Conservation (phyloP, 2,888 invertebrate species). For the Aleiodes testaceus region DNA sequence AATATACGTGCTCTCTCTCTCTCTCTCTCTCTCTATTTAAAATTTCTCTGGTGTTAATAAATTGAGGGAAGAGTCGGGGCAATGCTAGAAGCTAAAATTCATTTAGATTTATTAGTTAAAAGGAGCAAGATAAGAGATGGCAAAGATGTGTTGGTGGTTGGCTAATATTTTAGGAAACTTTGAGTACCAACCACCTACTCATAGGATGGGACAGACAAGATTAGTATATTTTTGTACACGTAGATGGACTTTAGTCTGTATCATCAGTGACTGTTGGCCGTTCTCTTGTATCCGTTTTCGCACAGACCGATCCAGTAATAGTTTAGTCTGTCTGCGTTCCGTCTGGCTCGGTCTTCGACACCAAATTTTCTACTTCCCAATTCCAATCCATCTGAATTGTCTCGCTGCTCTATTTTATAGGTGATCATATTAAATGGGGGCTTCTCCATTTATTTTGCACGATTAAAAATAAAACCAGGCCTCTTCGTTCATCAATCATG, state of each 20-base stretch:
- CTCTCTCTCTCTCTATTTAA: conserved; percentile 46
- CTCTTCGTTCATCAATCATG: conserved; percentile 1
- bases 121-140: background rate
- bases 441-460: background rate
- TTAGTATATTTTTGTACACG: conserved; percentile 33
- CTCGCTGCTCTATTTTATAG: background rate
- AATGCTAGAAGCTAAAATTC: background rate
- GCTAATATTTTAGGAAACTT: conserved; percentile 52
- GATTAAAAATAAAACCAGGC: background rate
- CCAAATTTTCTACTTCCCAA: conserved; percentile 16
- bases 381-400: background rate
- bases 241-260: conserved; percentile 29
- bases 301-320: conserved; percentile 55
- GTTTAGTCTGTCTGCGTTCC: conserved; percentile 56
- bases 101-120: conserved; percentile 21
- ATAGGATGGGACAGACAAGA: conserved; percentile 44
- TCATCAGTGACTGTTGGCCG: conserved; percentile 39
- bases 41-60: conserved; percentile 37
- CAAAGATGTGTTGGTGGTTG: conserved; percentile 29
- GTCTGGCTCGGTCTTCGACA: conserved; percentile 50
- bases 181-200: conserved; percentile 42
- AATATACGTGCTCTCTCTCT: background rate
- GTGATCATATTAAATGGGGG: conserved; percentile 15
- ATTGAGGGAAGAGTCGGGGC: background rate
- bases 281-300: conserved; percentile 44